Evolutionary conservation across 2,113 vertebrate genomes (phyloP).

Genomic region (Caracal caracal): DNA sequence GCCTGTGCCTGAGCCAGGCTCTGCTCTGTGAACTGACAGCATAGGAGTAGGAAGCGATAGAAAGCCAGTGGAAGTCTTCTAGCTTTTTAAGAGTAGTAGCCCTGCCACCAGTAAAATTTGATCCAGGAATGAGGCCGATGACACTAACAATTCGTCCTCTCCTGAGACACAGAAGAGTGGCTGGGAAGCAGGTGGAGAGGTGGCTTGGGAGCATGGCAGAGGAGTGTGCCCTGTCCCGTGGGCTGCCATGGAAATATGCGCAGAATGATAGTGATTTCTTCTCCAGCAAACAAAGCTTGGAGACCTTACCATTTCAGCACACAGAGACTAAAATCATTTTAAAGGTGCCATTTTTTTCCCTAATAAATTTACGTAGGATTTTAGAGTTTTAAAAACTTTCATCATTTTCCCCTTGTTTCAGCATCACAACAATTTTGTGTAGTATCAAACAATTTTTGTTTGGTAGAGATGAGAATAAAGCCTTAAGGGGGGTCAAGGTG

Average conservation of each 20-base stretch:
- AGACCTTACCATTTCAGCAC: background rate
- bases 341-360: background rate
- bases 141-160: background rate
- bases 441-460: background rate
- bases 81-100: background rate
- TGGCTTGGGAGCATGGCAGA: background rate
- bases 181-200: background rate
- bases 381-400: background rate
- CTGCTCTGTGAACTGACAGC: background rate
- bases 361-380: background rate
- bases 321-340: background rate
- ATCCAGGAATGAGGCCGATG: background rate
- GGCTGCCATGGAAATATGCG: background rate
- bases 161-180: background rate
- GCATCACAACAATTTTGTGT: background rate
- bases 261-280: background rate
- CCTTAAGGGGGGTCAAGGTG: background rate
- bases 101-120: background rate
- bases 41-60: background rate
- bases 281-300: background rate
- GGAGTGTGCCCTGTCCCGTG: background rate
- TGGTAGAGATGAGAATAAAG: background rate
- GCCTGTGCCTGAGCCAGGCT: background rate
- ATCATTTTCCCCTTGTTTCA: background rate
- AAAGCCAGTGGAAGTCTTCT: background rate